Base-by-base conservation (phyloP, 1,140 invertebrate genomes). In the Aphis craccivora region DNA sequence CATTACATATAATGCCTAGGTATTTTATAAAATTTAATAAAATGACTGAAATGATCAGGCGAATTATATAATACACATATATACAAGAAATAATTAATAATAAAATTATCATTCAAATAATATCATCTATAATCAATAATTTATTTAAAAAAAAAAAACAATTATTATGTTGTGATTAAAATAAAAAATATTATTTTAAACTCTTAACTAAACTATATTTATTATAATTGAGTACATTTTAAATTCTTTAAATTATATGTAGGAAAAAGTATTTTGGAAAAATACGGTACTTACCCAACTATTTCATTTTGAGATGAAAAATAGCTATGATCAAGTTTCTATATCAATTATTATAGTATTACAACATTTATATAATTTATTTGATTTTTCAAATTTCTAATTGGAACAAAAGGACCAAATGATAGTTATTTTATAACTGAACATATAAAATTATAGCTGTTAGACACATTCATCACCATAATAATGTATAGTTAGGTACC, bases 351-450 rank as follows among this genome's bases (percentile, higher is more conserved):
- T 76, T 76, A 18, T 0, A 76, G 14, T 76, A 76, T 76, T 76
- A 76, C 60, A n/a, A 5, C 60, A 76, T n/a, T 76, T 76, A n/a
- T 76, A 76, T 76, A 9, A 76, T 18, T 35, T n/a, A 76, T 35
- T 76, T 76, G n/a, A 76, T 76, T 76, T n/a, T n/a, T 76, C 60
- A n/a, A n/a, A n/a, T 76, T 76, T n/a, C 60, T 76, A 76, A 76
- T 76, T 76, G n/a, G 60, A n/a, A n/a, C 30, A 76, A 76, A 76
- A 35, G 30, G 11, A 1, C 30, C 11, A 35, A 76, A n/a, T 76
- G 11, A 76, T n/a, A 76, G n/a, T 76, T 76, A 76, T 76, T n/a
- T n/a, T n/a, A 5, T n/a, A n/a, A 76, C 30, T 18, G 30, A 76
- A 76, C 14, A n/a, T 76, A n/a, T n/a, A 76, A 76, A 76, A 76